Conservation (phyloP, 1,140 invertebrate species). For the Leptinotarsa texana region DNA sequence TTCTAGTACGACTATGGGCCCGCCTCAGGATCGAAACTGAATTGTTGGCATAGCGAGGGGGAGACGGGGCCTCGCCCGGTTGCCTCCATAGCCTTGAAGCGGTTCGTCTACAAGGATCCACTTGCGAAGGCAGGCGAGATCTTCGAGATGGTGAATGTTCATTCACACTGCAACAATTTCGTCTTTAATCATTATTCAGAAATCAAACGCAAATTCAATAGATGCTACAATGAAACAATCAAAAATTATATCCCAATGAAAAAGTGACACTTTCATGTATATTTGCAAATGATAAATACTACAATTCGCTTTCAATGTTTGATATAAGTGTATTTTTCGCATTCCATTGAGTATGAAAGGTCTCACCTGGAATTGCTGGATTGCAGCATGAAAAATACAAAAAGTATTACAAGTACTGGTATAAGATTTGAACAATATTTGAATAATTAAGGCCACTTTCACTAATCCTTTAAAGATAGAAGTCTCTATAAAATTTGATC, state of each 20-base stretch:
- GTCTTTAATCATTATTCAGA: neutral
- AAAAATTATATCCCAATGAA: too few relatives aligned
- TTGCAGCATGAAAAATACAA: conserved; percentile 28
- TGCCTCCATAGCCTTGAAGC: conserved; percentile 38
- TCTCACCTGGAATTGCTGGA: conserved; percentile 28
- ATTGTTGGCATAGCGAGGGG: conserved; percentile 27
- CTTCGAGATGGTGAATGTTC: conserved; percentile 33
- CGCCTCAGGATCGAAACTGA: conserved; percentile 33
- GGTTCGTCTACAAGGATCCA: conserved; percentile 24
- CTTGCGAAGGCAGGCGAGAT: conserved; percentile 31
- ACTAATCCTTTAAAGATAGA: neutral
- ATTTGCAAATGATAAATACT: too few relatives aligned
- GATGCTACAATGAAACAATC: too few relatives aligned
- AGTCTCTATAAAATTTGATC: neutral
- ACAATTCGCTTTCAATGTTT: too few relatives aligned
- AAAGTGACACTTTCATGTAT: too few relatives aligned
- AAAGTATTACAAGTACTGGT: conserved; percentile 27
- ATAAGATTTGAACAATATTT: neutral
- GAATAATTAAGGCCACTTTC: conserved; percentile 14
- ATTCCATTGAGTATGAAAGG: neutral
- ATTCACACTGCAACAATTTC: conserved; percentile 45
- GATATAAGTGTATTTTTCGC: too few relatives aligned
- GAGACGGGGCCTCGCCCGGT: conserved; percentile 41
- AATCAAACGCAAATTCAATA: neutral
- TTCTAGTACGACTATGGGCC: conserved; percentile 38